These are phyloP conservation scores for Drosophila mayri DNA, from an alignment of 1,140 invertebrate genomes.

Conservation along the genomic window DNA sequence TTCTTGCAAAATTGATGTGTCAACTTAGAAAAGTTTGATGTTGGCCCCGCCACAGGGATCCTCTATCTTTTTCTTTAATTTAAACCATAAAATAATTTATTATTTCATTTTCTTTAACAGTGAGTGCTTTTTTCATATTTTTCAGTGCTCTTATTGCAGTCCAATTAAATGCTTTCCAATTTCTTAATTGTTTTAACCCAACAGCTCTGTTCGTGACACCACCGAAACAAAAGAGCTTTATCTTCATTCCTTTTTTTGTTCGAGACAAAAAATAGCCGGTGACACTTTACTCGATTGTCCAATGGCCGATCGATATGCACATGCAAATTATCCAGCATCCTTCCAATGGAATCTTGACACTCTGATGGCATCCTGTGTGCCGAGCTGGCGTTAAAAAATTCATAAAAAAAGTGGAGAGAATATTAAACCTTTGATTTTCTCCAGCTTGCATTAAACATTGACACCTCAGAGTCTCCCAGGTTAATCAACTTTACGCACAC, in stretches of 20 bases:
- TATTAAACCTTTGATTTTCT: constrained; percentile 31
- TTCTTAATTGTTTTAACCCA: constrained; percentile 33
- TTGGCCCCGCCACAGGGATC: not conserved
- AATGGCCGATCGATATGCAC: constrained; percentile 35
- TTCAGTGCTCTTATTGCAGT: not conserved
- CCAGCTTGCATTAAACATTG: constrained; percentile 69
- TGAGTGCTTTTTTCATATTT: constrained; percentile 2
- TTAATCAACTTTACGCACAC: constrained; percentile 82
- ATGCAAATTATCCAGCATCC: constrained; percentile 53
- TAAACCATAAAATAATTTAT: not conserved
- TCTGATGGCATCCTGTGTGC: constrained; percentile 15
- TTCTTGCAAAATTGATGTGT: constrained; percentile 17
- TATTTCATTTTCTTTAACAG: not conserved
- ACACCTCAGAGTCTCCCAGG: constrained; percentile 49
- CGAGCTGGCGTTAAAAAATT: constrained; percentile 25
- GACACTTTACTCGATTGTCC: constrained; percentile 33
- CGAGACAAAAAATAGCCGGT: constrained; percentile 20
- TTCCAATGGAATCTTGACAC: constrained; percentile 8
- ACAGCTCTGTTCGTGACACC: constrained; percentile 26
- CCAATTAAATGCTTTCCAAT: constrained; percentile 27
- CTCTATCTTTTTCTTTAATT: not conserved
- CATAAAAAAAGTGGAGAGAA: constrained; percentile 23
- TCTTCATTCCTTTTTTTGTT: constrained; percentile 18
- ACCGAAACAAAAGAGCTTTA: constrained; percentile 24
- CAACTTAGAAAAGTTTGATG: constrained; percentile 32